phyloP scores from a whole-genome alignment of 2,113 vertebrate species.

The Choloepus hoffmanni region DNA sequence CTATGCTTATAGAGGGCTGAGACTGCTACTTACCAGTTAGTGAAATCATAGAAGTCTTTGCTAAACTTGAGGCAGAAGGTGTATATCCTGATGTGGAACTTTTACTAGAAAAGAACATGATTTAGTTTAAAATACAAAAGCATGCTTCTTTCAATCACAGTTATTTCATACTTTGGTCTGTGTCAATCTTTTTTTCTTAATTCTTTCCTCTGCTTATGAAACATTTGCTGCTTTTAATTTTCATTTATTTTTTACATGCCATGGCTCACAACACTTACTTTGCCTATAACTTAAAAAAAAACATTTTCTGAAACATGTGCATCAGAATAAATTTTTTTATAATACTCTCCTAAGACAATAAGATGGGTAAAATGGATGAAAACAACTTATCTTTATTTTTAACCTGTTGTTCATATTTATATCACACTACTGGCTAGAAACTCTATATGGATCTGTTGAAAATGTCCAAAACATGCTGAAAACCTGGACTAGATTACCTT shows the following conservation, averaged over 20 bases:
- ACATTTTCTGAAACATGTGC: not conserved
- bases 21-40: constrained; percentile 86
- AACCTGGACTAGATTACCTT: not conserved
- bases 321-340: constrained; percentile 3
- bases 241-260: not conserved
- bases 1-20: not conserved
- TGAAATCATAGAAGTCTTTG: constrained; percentile 85
- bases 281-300: not conserved
- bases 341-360: not conserved
- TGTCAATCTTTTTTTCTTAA: not conserved
- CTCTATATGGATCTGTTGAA: not conserved
- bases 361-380: not conserved
- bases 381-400: constrained; percentile 10
- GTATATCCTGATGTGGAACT: constrained; percentile 82
- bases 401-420: not conserved
- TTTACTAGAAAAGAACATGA: constrained; percentile 85
- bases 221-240: not conserved
- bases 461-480: constrained; percentile 5
- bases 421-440: not conserved
- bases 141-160: not conserved
- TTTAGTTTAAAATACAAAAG: constrained; percentile 43
- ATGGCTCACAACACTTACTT: not conserved
- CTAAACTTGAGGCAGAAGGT: constrained; percentile 81
- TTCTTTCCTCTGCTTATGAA: not conserved
- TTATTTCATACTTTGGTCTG: not conserved